Conservation (phyloP, 2,113 vertebrate genomes). For the Microtus richardsoni region DNA sequence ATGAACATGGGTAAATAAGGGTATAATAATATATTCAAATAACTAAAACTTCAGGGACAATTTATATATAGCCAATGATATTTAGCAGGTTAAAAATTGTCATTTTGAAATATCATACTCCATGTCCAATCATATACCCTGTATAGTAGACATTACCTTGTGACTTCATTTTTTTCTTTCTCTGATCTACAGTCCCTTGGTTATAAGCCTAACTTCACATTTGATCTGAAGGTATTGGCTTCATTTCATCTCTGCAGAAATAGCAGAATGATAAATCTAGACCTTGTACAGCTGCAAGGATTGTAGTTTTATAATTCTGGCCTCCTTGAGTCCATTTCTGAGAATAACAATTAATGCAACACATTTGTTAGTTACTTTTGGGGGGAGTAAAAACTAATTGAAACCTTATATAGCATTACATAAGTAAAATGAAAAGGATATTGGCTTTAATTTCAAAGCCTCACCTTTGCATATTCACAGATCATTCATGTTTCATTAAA, state of each 20-base stretch:
- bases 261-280: background rate
- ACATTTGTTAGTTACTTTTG: slow-evolving; percentile 25
- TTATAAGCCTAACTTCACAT: background rate
- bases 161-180: background rate
- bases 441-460: slow-evolving; percentile 56
- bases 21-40: background rate
- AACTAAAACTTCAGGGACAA: background rate
- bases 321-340: slow-evolving; percentile 1
- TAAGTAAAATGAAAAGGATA: slow-evolving; percentile 58
- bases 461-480: slow-evolving; percentile 56
- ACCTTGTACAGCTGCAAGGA: background rate
- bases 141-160: background rate
- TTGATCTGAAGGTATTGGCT: background rate
- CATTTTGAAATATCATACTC: background rate
- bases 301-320: slow-evolving; percentile 46
- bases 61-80: background rate
- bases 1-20: background rate
- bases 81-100: background rate
- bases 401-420: slow-evolving; percentile 68
- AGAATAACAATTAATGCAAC: slow-evolving; percentile 57
- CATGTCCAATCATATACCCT: background rate
- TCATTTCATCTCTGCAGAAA: background rate
- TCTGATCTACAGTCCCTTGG: background rate
- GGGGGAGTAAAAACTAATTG: slow-evolving; percentile 52
- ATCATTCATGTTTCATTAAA: slow-evolving; percentile 62